Conservation (phyloP, 2,888 invertebrate species). For the Rhagophthalmus giganteus region DNA sequence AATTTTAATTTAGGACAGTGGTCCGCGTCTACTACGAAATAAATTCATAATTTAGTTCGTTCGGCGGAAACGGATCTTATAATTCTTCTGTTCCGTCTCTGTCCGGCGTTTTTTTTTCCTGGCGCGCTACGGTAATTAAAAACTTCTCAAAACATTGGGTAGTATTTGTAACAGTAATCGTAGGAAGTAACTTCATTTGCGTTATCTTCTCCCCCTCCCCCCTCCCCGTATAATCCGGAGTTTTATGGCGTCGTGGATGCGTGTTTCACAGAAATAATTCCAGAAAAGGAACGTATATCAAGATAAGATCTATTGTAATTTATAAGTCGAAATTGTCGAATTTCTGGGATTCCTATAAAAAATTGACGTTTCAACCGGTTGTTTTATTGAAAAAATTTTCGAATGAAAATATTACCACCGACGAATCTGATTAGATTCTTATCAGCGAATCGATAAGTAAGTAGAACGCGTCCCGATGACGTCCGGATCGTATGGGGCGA, state of each 20-base stretch:
- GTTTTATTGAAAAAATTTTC: constrained; percentile 11
- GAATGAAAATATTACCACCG: constrained; percentile 9
- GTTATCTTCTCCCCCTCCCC: constrained; percentile 7
- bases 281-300: constrained; percentile 16
- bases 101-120: background rate
- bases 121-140: background rate
- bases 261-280: constrained; percentile 17
- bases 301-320: constrained; percentile 23
- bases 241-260: constrained; percentile 16
- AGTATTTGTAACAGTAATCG: background rate
- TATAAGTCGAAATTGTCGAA: constrained; percentile 10
- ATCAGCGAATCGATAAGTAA: constrained; percentile 40
- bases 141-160: background rate
- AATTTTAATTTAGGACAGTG: constrained; percentile 14
- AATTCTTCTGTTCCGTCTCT: background rate
- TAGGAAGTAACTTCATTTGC: constrained; percentile 12
- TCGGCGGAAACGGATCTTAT: background rate
- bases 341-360: constrained; percentile 17
- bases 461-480: constrained; percentile 36
- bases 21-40: constrained; percentile 2
- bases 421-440: constrained; percentile 17
- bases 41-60: constrained; percentile 1
- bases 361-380: constrained; percentile 11
- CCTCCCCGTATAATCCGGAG: constrained; percentile 6
- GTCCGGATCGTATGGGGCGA: constrained; percentile 45